Conservation (phyloP, 2,113 vertebrate genomes). For the Sisor rabdophorus region DNA sequence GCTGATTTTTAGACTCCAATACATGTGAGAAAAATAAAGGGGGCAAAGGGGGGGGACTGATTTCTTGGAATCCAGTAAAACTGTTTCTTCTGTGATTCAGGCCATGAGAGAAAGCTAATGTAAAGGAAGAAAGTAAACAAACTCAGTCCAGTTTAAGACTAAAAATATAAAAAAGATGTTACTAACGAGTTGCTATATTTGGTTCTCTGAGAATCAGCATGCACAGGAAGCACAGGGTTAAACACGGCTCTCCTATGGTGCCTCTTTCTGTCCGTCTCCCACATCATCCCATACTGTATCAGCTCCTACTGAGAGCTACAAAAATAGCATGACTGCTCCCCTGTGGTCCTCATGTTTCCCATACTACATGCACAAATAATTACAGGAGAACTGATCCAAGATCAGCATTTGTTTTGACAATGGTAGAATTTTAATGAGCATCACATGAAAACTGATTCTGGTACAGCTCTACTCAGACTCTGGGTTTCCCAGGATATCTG, state of each 20-base stretch:
- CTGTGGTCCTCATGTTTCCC: slow-evolving; percentile 31
- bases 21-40: background rate
- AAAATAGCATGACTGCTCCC: slow-evolving; percentile 15
- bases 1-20: background rate
- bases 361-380: slow-evolving; percentile 15
- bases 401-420: slow-evolving; percentile 18
- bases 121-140: slow-evolving; percentile 5
- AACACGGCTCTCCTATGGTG: background rate
- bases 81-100: slow-evolving; percentile 13
- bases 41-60: background rate
- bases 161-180: slow-evolving; percentile 25
- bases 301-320: slow-evolving; percentile 10
- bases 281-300: background rate
- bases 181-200: slow-evolving; percentile 29
- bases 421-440: background rate
- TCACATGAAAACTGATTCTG: slow-evolving; percentile 5
- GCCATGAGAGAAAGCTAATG: background rate
- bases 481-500: slow-evolving; percentile 39
- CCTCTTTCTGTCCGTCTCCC: slow-evolving; percentile 15
- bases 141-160: slow-evolving; percentile 12
- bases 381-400: slow-evolving; percentile 16
- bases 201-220: slow-evolving; percentile 38
- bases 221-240: slow-evolving; percentile 35
- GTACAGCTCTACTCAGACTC: slow-evolving; percentile 9
- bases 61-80: slow-evolving; percentile 26